Evolutionary conservation across 2,113 vertebrate species (phyloP).

Genomic region (Bucco capensis): DNA sequence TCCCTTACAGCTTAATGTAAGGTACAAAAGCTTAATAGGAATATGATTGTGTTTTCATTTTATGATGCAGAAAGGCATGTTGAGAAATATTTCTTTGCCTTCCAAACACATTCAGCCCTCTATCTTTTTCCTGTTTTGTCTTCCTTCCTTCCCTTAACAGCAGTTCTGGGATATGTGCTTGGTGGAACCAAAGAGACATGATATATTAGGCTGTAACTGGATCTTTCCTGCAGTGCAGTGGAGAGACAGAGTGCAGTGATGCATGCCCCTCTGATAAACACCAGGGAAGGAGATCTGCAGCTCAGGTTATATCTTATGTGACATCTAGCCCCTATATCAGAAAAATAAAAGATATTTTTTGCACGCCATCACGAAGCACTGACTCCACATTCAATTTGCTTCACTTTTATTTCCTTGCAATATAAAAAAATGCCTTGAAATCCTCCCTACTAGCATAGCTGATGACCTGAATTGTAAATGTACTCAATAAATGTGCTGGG

Average conservation of each 20-base stretch:
- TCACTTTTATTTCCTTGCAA: neutral
- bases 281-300: neutral
- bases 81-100: neutral
- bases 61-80: neutral
- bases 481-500: neutral
- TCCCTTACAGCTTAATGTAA: neutral
- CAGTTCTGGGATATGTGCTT: neutral
- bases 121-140: neutral
- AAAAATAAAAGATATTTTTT: neutral
- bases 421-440: conserved; percentile 8
- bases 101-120: neutral
- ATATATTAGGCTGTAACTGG: neutral
- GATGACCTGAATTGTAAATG: neutral
- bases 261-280: neutral
- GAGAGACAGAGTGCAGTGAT: neutral
- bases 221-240: neutral
- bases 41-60: neutral
- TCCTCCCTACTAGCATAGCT: neutral
- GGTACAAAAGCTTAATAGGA: neutral
- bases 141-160: neutral
- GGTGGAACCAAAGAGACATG: neutral
- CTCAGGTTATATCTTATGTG: neutral
- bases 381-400: neutral
- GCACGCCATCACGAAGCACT: neutral
- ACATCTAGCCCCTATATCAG: neutral